Base-by-base conservation (phyloP, 1,140 invertebrate species). In the Drosophila nasuta region DNA sequence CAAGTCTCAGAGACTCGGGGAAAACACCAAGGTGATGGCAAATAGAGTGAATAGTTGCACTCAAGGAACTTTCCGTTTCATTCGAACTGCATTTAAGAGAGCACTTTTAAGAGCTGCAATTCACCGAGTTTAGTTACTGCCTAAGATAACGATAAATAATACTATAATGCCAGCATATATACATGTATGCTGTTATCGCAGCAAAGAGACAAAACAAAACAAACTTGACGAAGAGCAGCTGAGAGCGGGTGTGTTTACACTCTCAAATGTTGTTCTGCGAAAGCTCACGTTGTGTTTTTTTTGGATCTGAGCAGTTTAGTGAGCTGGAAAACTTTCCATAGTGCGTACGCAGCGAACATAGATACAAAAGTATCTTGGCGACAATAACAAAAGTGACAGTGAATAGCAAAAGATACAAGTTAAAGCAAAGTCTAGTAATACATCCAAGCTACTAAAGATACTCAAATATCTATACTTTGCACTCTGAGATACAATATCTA, bases 261-360 rank as follows among this genome's bases (percentile, higher is more conserved):
- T 15, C 38, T 52, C 33, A n/a, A 41, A 10, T 45, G 49, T 38
- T 69, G 35, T 63, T 62, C 20, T 41, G 28, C 20, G 46, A 67
- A 73, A 73, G 72, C 72, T 70, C 43, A 30, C n/a, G 13, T 11
- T 45, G 63, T 25, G 3, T 25, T 25, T 0, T 25, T 49, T 43
- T 17, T 38, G 35, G 35, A 38, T 38, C 35, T 38, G 7, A 38
- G 8, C 41, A 43, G 30, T 56, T 69, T 58, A 69, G 66, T 70
- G 51, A 46, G 11, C 54, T 64, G 56, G 56, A 72, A 72, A 76
- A 76, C 74, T 76, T 76, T 76, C 68, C 68, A 65, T 48, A 54
- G 25, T 48, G 10, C 52, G 33, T 5, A 25, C 28, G 20, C 28
- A 38, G 13, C 20, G 4, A 30, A 30, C 15, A 33, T 35, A 45